phyloP scores from a whole-genome alignment of 2,113 vertebrate species.

The Neomonachus schauinslandi region DNA sequence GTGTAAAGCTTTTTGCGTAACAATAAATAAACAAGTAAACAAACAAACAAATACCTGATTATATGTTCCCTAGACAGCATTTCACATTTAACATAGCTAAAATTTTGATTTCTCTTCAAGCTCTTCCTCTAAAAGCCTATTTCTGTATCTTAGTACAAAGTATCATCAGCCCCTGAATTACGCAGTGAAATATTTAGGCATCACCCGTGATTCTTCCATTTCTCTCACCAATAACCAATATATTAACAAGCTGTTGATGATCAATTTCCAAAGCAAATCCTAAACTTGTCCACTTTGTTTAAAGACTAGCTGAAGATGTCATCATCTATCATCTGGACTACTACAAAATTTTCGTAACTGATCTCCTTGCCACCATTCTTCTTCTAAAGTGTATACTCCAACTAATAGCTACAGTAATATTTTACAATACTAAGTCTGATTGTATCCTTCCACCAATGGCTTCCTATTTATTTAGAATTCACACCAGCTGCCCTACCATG shows the following conservation, averaged over 20 bases:
- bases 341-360: neutral
- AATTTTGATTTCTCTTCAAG: neutral
- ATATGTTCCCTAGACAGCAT: neutral
- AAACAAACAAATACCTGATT: neutral
- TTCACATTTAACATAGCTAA: neutral
- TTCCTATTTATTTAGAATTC: neutral
- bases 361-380: neutral
- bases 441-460: neutral
- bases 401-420: neutral
- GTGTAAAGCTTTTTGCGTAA: neutral
- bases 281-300: neutral
- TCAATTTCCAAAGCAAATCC: neutral
- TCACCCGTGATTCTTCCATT: neutral
- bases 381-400: neutral
- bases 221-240: neutral
- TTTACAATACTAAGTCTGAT: neutral
- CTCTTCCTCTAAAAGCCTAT: neutral
- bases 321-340: neutral
- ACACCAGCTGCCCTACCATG: neutral
- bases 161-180: neutral
- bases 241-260: neutral
- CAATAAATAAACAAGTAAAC: neutral
- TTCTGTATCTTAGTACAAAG: neutral
- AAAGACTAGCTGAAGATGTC: neutral
- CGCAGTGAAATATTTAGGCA: neutral